Evolutionary conservation across 2,797 vertebrate genomes (phyloP).

Genomic region (Ctenosaura bakeri): DNA sequence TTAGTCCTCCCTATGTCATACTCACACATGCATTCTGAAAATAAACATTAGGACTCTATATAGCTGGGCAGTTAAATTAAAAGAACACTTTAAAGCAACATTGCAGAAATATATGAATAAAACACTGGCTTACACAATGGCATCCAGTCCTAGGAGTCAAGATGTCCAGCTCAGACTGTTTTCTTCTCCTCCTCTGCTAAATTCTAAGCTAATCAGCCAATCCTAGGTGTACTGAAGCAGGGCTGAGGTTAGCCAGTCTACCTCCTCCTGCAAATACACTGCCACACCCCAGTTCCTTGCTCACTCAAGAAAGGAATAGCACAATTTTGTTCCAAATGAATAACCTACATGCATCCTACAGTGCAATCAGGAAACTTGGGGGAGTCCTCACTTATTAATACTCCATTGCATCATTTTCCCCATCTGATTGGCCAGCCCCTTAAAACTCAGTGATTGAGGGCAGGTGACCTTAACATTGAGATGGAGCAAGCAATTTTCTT

Average conservation of each 20-base stretch:
- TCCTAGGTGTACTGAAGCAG: background rate
- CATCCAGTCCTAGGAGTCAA: background rate
- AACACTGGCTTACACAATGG: background rate
- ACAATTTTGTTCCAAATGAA: background rate
- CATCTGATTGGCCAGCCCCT: constrained; percentile 47
- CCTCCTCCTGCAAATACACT: constrained; percentile 1
- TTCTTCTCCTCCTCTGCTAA: background rate
- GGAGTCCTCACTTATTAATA: background rate
- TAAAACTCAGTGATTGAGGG: constrained; percentile 54
- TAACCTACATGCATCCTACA: background rate
- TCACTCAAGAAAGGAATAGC: background rate
- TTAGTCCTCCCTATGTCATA: too few relatives aligned
- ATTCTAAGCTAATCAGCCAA: background rate
- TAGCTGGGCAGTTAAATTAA: background rate
- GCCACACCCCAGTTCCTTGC: background rate
- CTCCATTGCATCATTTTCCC: background rate
- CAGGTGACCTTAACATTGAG: constrained; percentile 54
- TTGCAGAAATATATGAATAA: background rate
- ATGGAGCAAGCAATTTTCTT: constrained; percentile 50
- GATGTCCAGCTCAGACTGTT: background rate
- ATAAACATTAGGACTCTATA: background rate
- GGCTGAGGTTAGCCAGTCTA: background rate
- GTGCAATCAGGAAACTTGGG: background rate
- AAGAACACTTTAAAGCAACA: background rate
- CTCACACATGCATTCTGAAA: background rate